Conservation (phyloP, 2,797 vertebrate species). For the Scarus forsteni region DNA sequence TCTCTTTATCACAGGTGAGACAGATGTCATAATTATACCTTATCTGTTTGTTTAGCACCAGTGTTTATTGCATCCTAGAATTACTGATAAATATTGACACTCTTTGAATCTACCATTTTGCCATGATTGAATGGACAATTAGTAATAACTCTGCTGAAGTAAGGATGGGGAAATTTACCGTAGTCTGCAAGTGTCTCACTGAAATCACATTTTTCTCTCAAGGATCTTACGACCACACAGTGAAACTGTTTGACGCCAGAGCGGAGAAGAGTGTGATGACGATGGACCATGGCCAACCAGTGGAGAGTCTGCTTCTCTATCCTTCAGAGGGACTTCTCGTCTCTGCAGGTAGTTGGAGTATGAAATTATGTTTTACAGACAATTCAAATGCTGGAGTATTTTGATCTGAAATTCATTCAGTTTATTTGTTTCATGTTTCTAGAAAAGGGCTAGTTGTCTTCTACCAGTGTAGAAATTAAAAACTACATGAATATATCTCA, state of each 20-base stretch:
- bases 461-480: no score
- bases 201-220: conserved; percentile 22
- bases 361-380: neutral
- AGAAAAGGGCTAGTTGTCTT: no score
- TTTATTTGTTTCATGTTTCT: no score
- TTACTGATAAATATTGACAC: neutral
- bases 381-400: no score
- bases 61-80: neutral
- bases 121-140: neutral
- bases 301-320: conserved; percentile 95
- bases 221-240: conserved; percentile 97
- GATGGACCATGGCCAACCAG: conserved; percentile 95
- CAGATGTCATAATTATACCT: neutral
- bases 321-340: conserved; percentile 95
- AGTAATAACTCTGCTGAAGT: neutral
- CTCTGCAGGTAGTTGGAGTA: conserved; percentile 88
- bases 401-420: no score
- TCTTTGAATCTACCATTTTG: neutral
- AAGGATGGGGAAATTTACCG: neutral
- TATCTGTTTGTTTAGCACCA: neutral
- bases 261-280: conserved; percentile 89
- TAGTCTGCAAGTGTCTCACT: conserved; percentile 1
- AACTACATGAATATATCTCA: no score
- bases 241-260: conserved; percentile 94
- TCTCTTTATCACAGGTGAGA: conserved; percentile 93